Conservation (phyloP, 2,888 invertebrate genomes). For the Coecobrya sp. region DNA sequence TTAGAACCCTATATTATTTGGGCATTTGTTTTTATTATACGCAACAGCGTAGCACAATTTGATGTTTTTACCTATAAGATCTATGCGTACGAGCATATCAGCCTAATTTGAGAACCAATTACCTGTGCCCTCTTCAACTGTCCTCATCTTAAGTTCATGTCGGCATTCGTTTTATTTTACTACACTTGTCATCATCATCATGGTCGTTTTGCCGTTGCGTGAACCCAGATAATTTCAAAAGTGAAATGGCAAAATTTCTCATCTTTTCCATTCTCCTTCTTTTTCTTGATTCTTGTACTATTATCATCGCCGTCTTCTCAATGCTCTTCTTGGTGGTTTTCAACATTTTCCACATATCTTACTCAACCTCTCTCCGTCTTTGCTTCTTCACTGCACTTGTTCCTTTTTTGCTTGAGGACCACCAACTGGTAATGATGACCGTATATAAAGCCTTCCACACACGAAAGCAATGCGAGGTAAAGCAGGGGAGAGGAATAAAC, state of each 20-base stretch:
- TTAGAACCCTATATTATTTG: too few species aligned
- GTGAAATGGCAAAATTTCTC: slow-evolving; percentile 70
- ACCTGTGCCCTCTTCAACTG: neutral
- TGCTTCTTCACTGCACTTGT: neutral
- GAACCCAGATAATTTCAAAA: slow-evolving; percentile 70
- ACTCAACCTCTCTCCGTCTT: slow-evolving; percentile 11
- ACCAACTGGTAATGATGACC: slow-evolving; percentile 71
- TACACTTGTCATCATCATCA: slow-evolving; percentile 17
- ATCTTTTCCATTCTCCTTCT: slow-evolving; percentile 43
- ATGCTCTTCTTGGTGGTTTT: slow-evolving; percentile 72
- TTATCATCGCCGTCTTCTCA: slow-evolving; percentile 27
- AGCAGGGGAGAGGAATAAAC: slow-evolving; percentile 37
- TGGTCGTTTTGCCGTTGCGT: slow-evolving; percentile 54
- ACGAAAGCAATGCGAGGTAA: neutral
- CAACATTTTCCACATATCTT: slow-evolving; percentile 42
- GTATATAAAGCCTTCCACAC: neutral
- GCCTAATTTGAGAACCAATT: slow-evolving; percentile 17
- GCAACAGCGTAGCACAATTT: too few species aligned
- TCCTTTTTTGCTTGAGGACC: slow-evolving; percentile 62
- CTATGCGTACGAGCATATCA: slow-evolving; percentile 4
- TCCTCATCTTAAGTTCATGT: neutral
- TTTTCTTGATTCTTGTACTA: slow-evolving; percentile 7
- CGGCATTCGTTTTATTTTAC: neutral
- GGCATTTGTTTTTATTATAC: too few species aligned
- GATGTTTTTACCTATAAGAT: neutral